Evolutionary conservation across 1,140 invertebrate genomes (phyloP).

Genomic region (Magallana ariakensis): DNA sequence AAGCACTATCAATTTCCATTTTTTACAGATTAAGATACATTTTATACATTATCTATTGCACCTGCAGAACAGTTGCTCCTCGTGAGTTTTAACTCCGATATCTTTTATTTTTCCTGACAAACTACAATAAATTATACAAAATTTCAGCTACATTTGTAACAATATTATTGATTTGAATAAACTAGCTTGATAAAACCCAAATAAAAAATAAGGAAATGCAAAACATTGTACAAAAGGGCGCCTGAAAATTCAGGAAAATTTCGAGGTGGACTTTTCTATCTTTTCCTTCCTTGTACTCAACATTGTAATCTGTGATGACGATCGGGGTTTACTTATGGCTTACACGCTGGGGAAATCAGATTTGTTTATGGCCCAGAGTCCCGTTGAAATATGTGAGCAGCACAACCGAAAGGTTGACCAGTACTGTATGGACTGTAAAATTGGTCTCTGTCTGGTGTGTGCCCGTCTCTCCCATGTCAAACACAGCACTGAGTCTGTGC

Average conservation of each 20-base stretch:
- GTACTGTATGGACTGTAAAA: not conserved
- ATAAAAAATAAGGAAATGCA: constrained; percentile 3
- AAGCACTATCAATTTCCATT: no score
- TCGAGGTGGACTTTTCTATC: not conserved
- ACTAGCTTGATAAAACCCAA: not conserved
- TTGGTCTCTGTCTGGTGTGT: not conserved
- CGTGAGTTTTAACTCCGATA: no score
- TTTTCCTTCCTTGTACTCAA: not conserved
- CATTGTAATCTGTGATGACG: not conserved
- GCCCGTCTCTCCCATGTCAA: not conserved
- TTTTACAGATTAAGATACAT: no score
- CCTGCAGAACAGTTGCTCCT: no score
- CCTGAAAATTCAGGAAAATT: not conserved
- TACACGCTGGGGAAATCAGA: not conserved
- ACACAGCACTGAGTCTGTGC: not conserved
- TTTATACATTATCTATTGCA: no score
- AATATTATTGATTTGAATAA: no score
- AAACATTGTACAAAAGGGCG: not conserved
- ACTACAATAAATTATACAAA: no score
- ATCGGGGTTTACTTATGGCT: not conserved
- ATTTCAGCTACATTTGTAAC: no score
- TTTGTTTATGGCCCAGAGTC: not conserved
- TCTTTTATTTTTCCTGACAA: no score
- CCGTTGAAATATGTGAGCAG: not conserved
- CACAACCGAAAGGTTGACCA: not conserved